These are phyloP conservation scores for Sciaenops ocellatus DNA, from an alignment of 2,797 vertebrate genomes.

Conservation along the genomic window DNA sequence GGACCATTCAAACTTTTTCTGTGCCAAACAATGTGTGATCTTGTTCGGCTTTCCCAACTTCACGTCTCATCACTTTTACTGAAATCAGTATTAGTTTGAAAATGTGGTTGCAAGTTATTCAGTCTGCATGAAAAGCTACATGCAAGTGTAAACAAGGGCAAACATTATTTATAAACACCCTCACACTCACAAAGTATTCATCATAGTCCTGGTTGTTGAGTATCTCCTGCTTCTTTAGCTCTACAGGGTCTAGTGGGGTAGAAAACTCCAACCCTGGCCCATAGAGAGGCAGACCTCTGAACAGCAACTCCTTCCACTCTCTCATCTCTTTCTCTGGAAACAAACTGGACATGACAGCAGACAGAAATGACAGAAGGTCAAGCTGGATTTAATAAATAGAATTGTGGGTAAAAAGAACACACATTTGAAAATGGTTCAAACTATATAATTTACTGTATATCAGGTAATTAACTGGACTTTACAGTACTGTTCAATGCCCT, in stretches of 20 bases:
- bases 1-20: slow-evolving; percentile 7
- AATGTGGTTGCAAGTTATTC: neutral
- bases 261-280: slow-evolving; percentile 61
- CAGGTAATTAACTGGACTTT: neutral
- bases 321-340: slow-evolving; percentile 89
- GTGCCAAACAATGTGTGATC: neutral
- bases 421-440: neutral
- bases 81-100: neutral
- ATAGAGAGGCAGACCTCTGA: slow-evolving; percentile 89
- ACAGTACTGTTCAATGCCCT: too few relatives aligned
- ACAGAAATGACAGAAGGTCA: slow-evolving; percentile 27
- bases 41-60: neutral
- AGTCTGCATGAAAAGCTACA: neutral
- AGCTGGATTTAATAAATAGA: neutral
- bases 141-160: slow-evolving; percentile 31
- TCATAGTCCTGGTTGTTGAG: slow-evolving; percentile 92
- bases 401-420: neutral
- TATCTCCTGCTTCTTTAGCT: slow-evolving; percentile 87
- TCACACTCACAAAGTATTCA: slow-evolving; percentile 91
- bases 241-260: slow-evolving; percentile 58
- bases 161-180: slow-evolving; percentile 37
- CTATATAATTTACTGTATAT: neutral
- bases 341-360: slow-evolving; percentile 78
- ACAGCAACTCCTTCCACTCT: slow-evolving; percentile 94
- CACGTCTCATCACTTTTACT: neutral